Base-by-base conservation (phyloP, 2,888 invertebrate species). In the Ornithoptera priamus region DNA sequence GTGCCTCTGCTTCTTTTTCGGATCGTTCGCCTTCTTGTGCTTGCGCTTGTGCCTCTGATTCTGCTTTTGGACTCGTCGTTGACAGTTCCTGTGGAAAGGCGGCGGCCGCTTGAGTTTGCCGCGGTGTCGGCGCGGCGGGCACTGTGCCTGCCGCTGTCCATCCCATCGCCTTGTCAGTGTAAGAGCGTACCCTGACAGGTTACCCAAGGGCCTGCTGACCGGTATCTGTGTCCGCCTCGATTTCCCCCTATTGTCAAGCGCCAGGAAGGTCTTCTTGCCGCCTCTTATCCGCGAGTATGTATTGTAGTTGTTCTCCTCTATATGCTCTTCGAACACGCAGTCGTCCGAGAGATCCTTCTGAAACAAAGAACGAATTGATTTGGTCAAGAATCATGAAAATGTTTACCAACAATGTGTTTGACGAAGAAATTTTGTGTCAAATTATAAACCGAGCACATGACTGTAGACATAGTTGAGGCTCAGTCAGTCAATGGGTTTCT, bases 251-350 rank as follows among this genome's bases (percentile, higher is more conserved):
- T 95, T 94, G 88, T 96, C 96, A 75, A 97, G 90, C 74, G 96
- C 97, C 87, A 97, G 92, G 92, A 96, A 97, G 65, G 96, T 96
- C 80, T 95, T 94, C 84, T 93, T 93, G 78, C 94, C 94, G 74
- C 89, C 93, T 75, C 90, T 86, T 88, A 95, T 94, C 85, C 95
- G 95, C 80, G 96, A 96, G 92, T 97, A 97, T 71, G 96, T 96
- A 88, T 97, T 97, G 93, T 97, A 97, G 87, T 96, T 95, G 89
- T 97, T 95, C 87, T 95, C 95, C 88, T 96, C 97, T 88, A 97
- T 95, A 85, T 95, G 95, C 93, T 97, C 97, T 91, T 96, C 96
- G 94, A 97, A 97, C 86, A 97, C 94, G 93, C 97, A 97, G 82
- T 96, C 96, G 85, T 96, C 95, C 84, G 95, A 95, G 93, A 96